A percentile compares a stretch with the other conserved stretches of the same genome.
phyloP scores from a whole-genome alignment of 2,113 vertebrate species.

The Cavia porcellus region DNA sequence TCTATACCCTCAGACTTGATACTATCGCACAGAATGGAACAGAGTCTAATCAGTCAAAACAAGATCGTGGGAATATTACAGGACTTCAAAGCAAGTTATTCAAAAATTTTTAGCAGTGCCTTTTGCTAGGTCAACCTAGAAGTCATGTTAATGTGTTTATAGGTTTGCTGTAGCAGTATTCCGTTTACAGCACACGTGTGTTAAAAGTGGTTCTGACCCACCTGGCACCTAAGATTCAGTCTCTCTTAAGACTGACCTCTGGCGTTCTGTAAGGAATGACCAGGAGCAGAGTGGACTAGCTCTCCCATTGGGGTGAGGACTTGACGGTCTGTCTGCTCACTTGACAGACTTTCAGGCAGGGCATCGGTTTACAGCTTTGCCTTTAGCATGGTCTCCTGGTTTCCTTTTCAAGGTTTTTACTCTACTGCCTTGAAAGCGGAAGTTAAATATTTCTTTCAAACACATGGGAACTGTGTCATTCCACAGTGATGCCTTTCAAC shows the following conservation, averaged over 20 bases:
- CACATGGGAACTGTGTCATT: neutral
- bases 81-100: neutral
- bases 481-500: neutral
- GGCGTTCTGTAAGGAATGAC: neutral
- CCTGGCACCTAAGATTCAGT: rapidly evolving
- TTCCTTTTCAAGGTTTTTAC: neutral
- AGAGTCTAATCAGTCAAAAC: no score
- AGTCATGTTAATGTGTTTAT: neutral
- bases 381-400: neutral
- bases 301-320: no score
- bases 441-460: neutral
- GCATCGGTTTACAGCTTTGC: neutral
- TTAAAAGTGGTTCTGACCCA: slow-evolving; percentile 29
- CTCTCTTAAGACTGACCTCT: neutral
- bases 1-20: no score
- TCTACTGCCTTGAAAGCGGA: slow-evolving; percentile 16
- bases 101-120: neutral
- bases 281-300: neutral
- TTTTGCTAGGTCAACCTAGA: neutral
- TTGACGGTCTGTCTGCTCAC: neutral
- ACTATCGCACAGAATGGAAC: no score
- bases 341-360: neutral
- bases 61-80: no score
- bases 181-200: neutral
- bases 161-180: neutral